These are phyloP conservation scores for Agrochola circellaris DNA, from an alignment of 2,888 invertebrate species.

Conservation along the genomic window DNA sequence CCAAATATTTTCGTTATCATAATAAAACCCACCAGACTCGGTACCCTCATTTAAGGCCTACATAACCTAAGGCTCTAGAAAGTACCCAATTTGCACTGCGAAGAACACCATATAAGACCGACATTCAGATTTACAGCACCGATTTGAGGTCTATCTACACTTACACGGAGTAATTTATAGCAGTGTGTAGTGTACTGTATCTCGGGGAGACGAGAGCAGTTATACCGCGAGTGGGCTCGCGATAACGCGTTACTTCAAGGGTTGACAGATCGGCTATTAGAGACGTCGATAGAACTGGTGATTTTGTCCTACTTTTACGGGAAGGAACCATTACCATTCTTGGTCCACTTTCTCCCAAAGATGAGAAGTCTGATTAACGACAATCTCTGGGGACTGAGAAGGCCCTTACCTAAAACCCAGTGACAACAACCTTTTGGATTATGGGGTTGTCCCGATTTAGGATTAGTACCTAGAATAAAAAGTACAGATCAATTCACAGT, in stretches of 20 bases:
- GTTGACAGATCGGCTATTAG: conserved; percentile 45
- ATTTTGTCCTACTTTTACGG: not conserved
- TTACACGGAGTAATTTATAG: conserved; percentile 65
- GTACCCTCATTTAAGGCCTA: conserved; percentile 52
- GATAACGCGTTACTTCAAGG: conserved; percentile 49
- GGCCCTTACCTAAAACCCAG: not conserved
- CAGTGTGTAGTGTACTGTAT: conserved; percentile 56
- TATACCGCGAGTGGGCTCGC: conserved; percentile 49
- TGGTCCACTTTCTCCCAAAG: not conserved
- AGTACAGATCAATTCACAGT: not conserved
- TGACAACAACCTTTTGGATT: not conserved
- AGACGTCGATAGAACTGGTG: conserved; percentile 11
- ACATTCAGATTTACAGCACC: conserved; percentile 71
- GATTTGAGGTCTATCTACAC: conserved; percentile 69
- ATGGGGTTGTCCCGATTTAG: too few species aligned
- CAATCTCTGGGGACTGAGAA: not conserved
- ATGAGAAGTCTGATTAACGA: not conserved
- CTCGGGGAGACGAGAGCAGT: conserved; percentile 60
- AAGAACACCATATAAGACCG: conserved; percentile 63
- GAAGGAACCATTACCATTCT: not conserved
- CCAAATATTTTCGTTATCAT: conserved; percentile 46
- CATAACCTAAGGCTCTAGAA: conserved; percentile 45
- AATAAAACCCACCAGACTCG: conserved; percentile 36
- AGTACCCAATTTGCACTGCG: conserved; percentile 66
- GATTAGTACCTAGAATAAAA: not conserved